These are phyloP conservation scores for Plectrocnemia conspersa DNA, from an alignment of 1,140 invertebrate genomes.

Conservation along the genomic window DNA sequence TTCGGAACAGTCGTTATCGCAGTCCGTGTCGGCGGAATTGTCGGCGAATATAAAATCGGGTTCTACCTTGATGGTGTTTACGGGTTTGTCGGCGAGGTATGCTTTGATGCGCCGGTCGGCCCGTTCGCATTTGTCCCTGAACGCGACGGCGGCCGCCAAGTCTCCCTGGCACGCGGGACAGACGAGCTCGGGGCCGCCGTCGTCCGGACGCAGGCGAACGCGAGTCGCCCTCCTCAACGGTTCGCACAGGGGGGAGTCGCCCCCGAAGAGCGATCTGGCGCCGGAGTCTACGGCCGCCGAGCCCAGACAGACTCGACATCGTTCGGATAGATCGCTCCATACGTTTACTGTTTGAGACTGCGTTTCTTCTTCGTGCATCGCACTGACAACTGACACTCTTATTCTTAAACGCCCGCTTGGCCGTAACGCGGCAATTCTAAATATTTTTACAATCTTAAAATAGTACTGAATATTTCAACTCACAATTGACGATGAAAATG, in stretches of 20 bases:
- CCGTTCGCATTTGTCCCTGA: background rate
- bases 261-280: constrained; percentile 6
- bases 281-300: background rate
- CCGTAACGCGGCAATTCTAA: no score
- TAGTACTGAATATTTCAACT: no score
- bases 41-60: background rate
- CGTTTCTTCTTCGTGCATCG: no score
- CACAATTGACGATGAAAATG: no score
- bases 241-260: constrained; percentile 5
- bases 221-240: background rate
- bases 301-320: constrained; percentile 9
- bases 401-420: no score
- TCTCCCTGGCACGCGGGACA: background rate
- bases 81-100: background rate
- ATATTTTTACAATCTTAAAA: no score
- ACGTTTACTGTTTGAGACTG: no score
- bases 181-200: background rate
- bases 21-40: background rate
- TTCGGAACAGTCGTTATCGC: background rate
- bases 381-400: no score
- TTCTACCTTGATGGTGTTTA: background rate
- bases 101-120: background rate
- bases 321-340: background rate
- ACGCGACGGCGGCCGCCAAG: constrained; percentile 1
- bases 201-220: background rate